A percentile compares a stretch with the other conserved stretches of the same genome.
These are phyloP conservation scores for Zapus hudsonius DNA, from an alignment of 2,113 vertebrate species.

Conservation along the genomic window DNA sequence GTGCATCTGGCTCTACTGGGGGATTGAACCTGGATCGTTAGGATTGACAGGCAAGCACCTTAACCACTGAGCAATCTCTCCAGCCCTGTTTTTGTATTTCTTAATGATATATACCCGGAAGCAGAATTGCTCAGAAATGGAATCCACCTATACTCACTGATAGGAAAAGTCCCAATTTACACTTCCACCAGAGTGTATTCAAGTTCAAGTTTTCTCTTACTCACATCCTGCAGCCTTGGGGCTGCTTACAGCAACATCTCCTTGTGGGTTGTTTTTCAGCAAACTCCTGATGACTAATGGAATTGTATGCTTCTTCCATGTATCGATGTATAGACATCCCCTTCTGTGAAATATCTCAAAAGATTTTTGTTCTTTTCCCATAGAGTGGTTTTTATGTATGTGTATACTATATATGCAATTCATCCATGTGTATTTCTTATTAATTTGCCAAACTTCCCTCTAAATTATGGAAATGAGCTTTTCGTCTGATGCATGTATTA, in stretches of 20 bases:
- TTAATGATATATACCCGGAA: neutral
- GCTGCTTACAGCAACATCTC: neutral
- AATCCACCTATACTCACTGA: neutral
- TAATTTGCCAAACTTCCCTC: slow-evolving; percentile 31
- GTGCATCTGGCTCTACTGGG: too few species aligned
- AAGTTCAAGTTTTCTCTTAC: neutral
- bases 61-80: too few species aligned
- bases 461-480: neutral
- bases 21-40: too few species aligned
- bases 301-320: neutral
- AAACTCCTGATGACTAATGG: neutral
- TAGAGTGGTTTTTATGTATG: neutral
- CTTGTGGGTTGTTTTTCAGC: slow-evolving; percentile 1
- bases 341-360: neutral
- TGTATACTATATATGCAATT: too few species aligned
- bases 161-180: neutral
- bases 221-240: neutral
- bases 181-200: neutral
- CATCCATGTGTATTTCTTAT: neutral
- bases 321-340: neutral
- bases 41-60: too few species aligned
- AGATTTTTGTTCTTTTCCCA: neutral
- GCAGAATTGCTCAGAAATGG: neutral
- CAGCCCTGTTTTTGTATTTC: neutral
- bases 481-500: neutral